A percentile compares a stretch with the other conserved stretches of the same genome.
Conservation (phyloP, 2,797 vertebrate species). For the Pempheris klunzingeri region DNA sequence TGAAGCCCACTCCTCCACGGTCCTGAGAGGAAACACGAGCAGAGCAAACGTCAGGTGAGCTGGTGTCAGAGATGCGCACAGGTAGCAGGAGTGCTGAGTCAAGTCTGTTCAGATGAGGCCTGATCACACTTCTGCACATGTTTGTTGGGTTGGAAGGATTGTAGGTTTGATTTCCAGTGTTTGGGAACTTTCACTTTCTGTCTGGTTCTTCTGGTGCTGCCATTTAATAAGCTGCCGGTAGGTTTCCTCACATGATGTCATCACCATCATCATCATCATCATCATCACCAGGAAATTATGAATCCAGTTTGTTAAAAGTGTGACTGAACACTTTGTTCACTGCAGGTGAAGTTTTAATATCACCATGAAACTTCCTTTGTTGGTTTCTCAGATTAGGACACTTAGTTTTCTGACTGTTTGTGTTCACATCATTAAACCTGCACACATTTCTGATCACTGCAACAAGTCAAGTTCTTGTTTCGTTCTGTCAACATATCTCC, state of each 20-base stretch:
- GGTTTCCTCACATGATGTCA: too few species aligned
- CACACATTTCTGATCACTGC: too few species aligned
- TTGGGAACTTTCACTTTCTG: too few species aligned
- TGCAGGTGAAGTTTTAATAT: too few species aligned
- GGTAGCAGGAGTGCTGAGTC: neutral
- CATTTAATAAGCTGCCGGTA: neutral
- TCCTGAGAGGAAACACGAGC: slow-evolving; percentile 39
- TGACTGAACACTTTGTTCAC: neutral
- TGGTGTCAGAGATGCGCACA: neutral
- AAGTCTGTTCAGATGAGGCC: too few species aligned
- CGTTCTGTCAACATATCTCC: neutral
- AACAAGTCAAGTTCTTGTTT: too few species aligned
- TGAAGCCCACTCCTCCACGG: slow-evolving; percentile 35
- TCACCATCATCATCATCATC: neutral
- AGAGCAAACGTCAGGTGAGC: slow-evolving; percentile 68
- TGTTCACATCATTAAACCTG: too few species aligned
- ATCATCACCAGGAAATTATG: neutral
- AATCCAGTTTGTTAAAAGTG: neutral
- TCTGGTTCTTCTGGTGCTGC: neutral
- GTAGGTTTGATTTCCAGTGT: neutral
- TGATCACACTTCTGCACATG: too few species aligned
- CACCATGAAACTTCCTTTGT: too few species aligned
- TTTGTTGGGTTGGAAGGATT: too few species aligned
- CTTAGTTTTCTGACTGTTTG: too few species aligned
- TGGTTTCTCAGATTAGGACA: too few species aligned